These are phyloP conservation scores for Drosophila robusta DNA, from an alignment of 2,888 invertebrate species.

Conservation along the genomic window DNA sequence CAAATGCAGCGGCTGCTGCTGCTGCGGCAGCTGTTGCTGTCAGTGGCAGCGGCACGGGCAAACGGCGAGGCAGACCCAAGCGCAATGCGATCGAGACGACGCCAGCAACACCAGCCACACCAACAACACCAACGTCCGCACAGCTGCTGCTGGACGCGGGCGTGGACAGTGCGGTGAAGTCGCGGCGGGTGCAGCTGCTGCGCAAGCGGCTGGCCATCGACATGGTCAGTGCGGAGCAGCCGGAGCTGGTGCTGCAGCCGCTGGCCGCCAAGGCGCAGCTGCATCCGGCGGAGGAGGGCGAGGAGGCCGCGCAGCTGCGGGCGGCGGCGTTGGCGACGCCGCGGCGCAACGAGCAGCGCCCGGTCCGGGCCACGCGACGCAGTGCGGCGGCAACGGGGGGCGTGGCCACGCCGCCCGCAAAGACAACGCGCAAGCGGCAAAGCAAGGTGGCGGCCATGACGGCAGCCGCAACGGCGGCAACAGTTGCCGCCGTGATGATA, in stretches of 20 bases:
- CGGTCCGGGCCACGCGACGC: slow-evolving; percentile 78
- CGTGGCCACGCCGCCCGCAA: slow-evolving; percentile 27
- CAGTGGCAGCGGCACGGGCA: slow-evolving; percentile 39
- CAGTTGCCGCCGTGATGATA: slow-evolving; percentile 21
- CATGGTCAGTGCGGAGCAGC: slow-evolving; percentile 79
- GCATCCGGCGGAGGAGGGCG: slow-evolving; percentile 2
- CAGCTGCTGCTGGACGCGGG: slow-evolving; percentile 13
- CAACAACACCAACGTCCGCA: slow-evolving; percentile 9
- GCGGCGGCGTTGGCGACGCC: slow-evolving; percentile 34
- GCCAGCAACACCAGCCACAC: slow-evolving; percentile 4
- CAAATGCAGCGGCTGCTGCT: neutral
- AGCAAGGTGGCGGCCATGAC: slow-evolving; percentile 39
- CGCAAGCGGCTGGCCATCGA: slow-evolving; percentile 83
- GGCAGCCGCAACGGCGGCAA: neutral
- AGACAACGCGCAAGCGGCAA: slow-evolving; percentile 40
- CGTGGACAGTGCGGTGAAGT: slow-evolving; percentile 65
- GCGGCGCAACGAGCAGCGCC: slow-evolving; percentile 68
- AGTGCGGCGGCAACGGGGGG: slow-evolving; percentile 42
- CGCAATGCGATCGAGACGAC: slow-evolving; percentile 70
- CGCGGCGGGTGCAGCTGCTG: slow-evolving; percentile 82
- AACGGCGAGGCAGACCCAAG: slow-evolving; percentile 86
- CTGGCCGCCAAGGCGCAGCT: slow-evolving; percentile 6
- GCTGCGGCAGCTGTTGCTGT: neutral
- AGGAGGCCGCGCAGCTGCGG: slow-evolving; percentile 9
- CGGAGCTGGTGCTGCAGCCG: slow-evolving; percentile 1